Base-by-base conservation (phyloP, 1,140 invertebrate species). In the Drosophila truncata region DNA sequence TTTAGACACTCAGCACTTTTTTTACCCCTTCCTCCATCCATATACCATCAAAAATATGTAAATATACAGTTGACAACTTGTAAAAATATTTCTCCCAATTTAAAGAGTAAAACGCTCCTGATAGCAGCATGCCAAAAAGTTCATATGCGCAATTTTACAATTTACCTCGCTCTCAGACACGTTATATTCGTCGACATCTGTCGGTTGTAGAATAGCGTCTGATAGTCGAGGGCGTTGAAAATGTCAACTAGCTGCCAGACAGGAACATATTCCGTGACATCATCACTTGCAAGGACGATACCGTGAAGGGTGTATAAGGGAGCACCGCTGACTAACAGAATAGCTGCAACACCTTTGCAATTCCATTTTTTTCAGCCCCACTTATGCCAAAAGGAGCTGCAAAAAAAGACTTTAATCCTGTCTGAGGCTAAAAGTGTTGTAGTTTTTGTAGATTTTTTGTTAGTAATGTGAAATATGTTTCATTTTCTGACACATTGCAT, bases 121-220 rank as follows among this genome's bases (percentile, higher is more conserved):
- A 62, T 41, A 44, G 20, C 20, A 41, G 9, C 39, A 65, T 27
- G 39, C 57, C 39, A 65, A 61, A 52, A 65, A 44, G 62, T 42
- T 29, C 37, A 65, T 62, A 35, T 65, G 63, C 16, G 60, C 63
- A 65, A 39, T 65, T 65, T 65, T 60, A 65, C 63, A 44, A 57
- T 62, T 65, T 61, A 18, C 35, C 52, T 25, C 37, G 62, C 62
- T 6, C 39, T 25, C 63, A 44, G 39, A n/a, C 29, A 65, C 41
- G 39, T 35, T 35, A 27, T 33, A 27, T 65, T 65, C 57, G 57
- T 25, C 39, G 57, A 65, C 63, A 65, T 62, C 37, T 64, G 62
- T 62, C 62, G 57, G 14, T 61, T 9, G 62, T 33, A 16, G 27
- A 64, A 61, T 42, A 57, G 13, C 55, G 31, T 64, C 27, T 25